Evolutionary conservation across 2,797 vertebrate genomes (phyloP), one percentile per base, ranked within the genome.

Genomic region (Periophthalmus magnuspinnatus): DNA sequence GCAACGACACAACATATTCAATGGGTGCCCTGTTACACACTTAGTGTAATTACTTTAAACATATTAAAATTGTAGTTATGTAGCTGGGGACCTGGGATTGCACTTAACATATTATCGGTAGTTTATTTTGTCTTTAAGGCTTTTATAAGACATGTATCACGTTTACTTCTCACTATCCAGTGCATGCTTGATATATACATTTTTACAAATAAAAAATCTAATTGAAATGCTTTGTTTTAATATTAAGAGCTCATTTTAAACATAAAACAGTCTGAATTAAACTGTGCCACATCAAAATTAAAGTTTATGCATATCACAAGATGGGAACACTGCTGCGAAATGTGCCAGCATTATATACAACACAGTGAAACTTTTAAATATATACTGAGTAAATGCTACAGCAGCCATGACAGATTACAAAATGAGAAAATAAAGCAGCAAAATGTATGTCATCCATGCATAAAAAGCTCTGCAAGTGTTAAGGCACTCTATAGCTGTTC

Each of bases 401-500:
- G 58, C 65, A 61, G 58, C 58, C 34, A 22, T 14, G 9, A 67
- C 64, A 69, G 52, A 34, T 28, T 65, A 48, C 13, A 36, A 48
- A 60, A 56, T 64, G 50, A 66, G 68, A 59, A 72, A 54, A 74
- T 38, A 21, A 76, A 69, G 48, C 65, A 54, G 16, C 47, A 60
- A 54, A 5, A 65, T 60, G 55, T 3, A 14, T 75, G 21, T 22
- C 4, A 22, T 36, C 4, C 5, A 24, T 68, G 72, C 70, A 76
- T 73, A 77, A 69, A 81, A 70, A 60, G 61, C 70, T 71, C 72
- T 72, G 81, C 75, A 69, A 22, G 57, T 77, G 69, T 76, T 88
- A 90, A 91, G 90, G 90, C 90, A 90, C 90, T 89, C 68, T 50
- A 65, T 68, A 74, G 65, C 55, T 5, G 28, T 56, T 8, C 16